Conservation (phyloP, 2,888 invertebrate species). For the Lithosia quadra region DNA sequence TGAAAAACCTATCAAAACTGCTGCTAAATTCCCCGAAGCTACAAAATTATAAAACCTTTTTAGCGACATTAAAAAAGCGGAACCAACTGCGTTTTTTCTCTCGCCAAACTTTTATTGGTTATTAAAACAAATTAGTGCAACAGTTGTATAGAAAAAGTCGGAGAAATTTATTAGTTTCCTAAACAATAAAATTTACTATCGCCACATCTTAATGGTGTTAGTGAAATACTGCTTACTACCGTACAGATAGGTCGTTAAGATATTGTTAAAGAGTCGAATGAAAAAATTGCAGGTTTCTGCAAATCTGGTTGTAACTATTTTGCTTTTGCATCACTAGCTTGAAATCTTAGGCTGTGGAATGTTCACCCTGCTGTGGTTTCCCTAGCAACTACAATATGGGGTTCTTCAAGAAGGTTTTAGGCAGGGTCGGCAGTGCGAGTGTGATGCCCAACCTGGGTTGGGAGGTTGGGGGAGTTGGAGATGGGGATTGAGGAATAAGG, state of each 20-base stretch:
- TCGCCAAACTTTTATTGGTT: constrained; percentile 78
- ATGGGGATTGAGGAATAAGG: too few relatives aligned
- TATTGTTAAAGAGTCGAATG: constrained; percentile 45
- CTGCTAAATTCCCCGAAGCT: constrained; percentile 40
- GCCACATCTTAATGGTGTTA: constrained; percentile 73
- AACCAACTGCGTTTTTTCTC: constrained; percentile 65
- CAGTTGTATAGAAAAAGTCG: constrained; percentile 57
- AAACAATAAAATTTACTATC: constrained; percentile 81
- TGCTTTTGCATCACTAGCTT: too few relatives aligned
- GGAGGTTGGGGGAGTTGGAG: too few relatives aligned
- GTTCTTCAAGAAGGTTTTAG: too few relatives aligned
- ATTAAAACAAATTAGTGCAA: constrained; percentile 82
- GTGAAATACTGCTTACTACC: constrained; percentile 64
- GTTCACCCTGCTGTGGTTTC: too few relatives aligned
- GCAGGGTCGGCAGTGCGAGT: too few relatives aligned
- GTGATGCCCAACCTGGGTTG: too few relatives aligned
- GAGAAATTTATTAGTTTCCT: constrained; percentile 82
- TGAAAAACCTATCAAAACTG: constrained; percentile 6
- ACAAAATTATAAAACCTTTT: constrained; percentile 63
- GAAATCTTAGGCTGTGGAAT: too few relatives aligned
- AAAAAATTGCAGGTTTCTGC: constrained; percentile 21
- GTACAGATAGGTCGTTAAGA: constrained; percentile 67
- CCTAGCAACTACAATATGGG: too few relatives aligned
- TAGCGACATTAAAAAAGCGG: constrained; percentile 73
- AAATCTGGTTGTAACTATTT: neutral